These are phyloP conservation scores for Dysdera silvatica DNA, from an alignment of 1,140 invertebrate genomes.

Conservation along the genomic window DNA sequence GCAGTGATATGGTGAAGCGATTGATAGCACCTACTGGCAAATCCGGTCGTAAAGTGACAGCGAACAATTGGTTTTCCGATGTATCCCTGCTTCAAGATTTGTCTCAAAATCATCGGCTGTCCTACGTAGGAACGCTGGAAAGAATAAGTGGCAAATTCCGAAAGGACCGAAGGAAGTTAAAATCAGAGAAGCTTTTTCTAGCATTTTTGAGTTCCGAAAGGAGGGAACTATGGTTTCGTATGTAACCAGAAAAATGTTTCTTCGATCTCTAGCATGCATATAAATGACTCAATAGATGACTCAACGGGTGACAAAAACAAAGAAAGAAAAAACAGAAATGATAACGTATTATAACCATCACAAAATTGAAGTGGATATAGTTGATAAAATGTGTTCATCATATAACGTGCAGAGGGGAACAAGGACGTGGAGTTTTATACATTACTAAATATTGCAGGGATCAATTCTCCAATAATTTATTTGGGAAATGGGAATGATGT, in stretches of 20 bases:
- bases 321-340: too few species aligned
- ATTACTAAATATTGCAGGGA: too few species aligned
- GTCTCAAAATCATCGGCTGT: constrained; percentile 18
- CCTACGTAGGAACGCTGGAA: constrained; percentile 28
- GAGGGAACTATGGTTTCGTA: constrained; percentile 29
- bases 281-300: too few species aligned
- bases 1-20: constrained; percentile 17
- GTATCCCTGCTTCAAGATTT: constrained; percentile 22
- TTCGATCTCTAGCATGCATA: too few species aligned
- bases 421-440: too few species aligned
- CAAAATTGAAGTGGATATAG: too few species aligned
- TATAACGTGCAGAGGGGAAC: too few species aligned
- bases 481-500: too few species aligned
- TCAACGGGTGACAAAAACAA: too few species aligned
- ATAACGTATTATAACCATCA: too few species aligned
- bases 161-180: neutral
- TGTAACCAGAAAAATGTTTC: constrained; percentile 32
- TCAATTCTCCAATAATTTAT: too few species aligned
- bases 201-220: constrained; percentile 24
- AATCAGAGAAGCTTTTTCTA: neutral
- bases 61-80: constrained; percentile 30
- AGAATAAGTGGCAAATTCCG: constrained; percentile 29
- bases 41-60: constrained; percentile 23
- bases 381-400: too few species aligned
- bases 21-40: constrained; percentile 4